Evolutionary conservation across 64 coral and sea anemone species (phyloP), one percentile per base, ranked within the genome.

Genomic region (Platygyra sinensis): DNA sequence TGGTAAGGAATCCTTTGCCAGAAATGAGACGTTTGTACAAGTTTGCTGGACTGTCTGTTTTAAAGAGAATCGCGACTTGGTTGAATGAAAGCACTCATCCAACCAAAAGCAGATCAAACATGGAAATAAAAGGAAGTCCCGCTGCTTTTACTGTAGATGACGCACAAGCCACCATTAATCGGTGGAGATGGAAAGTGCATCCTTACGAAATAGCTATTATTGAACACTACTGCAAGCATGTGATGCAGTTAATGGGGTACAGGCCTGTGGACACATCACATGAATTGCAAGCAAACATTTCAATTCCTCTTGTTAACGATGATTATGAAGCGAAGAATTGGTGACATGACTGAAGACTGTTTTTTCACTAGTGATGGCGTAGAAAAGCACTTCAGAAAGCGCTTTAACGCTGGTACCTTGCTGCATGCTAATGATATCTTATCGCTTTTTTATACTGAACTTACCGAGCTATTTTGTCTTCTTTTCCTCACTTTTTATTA

Each of bases 111-210:
- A 49, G 38, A n/a, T 85, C 62, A 22, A 71, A 74, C 11, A 31
- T 52, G 38, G 2, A 88, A 29, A 75, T 36, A n/a, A 25, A 60
- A 50, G 86, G 86, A 0, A 52, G 60, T 3, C 8, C 2, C 0
- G 72, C 25, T 19, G 69, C 74, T 5, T 75, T 57, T 30, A 88
- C 86, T 11, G 55, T 73, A 29, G 72, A 88, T 28, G 86, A 88
- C 9, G 86, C 86, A 10, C 51, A 69, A 69, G 28, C 52, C 2
- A 72, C 86, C 2, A 69, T 69, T 25, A 88, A 88, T 63, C 86
- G 86, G 3, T 88, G 86, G 86, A 59, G 86, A 36, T 88, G 86
- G 86, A 76, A 60, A 52, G 86, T 88, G n/a, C 18, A 88, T 42
- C 72, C 86, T 13, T 52, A 88, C 13, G 86, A 88, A n/a, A 88